These are phyloP conservation scores for Limnothrissa miodon DNA, from an alignment of 2,113 vertebrate species.

Conservation along the genomic window DNA sequence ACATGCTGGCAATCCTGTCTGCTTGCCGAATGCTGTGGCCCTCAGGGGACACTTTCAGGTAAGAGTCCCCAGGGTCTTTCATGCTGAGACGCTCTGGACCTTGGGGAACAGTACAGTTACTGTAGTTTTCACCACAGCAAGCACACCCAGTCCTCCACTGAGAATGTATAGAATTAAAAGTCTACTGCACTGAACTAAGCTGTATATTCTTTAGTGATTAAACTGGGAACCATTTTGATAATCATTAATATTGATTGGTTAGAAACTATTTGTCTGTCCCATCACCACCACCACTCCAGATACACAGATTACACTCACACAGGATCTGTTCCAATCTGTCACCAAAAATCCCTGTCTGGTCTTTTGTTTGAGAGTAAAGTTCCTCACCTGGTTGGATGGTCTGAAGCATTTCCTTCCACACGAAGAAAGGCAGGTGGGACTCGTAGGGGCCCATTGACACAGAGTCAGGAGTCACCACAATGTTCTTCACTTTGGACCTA, in stretches of 20 bases:
- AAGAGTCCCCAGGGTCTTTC: constrained; percentile 28
- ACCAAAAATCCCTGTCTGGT: neutral
- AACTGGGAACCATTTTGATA: no score
- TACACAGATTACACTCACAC: no score
- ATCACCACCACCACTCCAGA: no score
- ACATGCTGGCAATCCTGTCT: neutral
- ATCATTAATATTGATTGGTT: no score
- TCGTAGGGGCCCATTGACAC: constrained; percentile 19
- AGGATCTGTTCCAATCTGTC: no score
- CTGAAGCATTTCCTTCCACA: constrained; percentile 1
- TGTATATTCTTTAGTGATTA: no score
- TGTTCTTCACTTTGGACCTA: neutral
- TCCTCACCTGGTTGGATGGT: constrained; percentile 23
- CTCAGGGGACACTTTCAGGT: constrained; percentile 36
- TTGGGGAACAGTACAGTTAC: neutral
- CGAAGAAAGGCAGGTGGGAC: constrained; percentile 9
- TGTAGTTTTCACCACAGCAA: neutral
- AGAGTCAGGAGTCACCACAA: neutral
- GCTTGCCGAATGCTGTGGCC: constrained; percentile 28
- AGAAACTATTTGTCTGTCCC: no score
- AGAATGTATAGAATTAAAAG: neutral
- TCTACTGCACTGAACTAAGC: no score
- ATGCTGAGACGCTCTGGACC: constrained; percentile 30
- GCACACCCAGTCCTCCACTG: neutral
- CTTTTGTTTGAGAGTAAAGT: neutral